Conservation (phyloP, 2,888 invertebrate genomes). For the Branchinecta sandiegonensis region DNA sequence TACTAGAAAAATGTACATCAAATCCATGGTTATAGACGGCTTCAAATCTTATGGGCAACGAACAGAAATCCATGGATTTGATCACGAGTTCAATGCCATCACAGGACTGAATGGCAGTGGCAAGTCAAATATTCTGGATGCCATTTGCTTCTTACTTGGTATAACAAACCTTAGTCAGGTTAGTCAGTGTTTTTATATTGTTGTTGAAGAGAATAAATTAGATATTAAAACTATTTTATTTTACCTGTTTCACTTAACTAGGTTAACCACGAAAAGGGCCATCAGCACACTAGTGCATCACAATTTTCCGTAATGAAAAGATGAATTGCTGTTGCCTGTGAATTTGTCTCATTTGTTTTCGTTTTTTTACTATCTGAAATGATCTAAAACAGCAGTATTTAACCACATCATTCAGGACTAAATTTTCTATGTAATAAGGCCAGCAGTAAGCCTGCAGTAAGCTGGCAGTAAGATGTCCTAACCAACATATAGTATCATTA, state of each 20-base stretch:
- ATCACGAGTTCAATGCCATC: constrained; percentile 90
- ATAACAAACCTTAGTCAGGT: constrained; percentile 83
- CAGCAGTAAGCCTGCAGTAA: no score
- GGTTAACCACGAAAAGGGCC: no score
- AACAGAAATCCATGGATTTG: constrained; percentile 82
- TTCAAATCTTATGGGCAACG: constrained; percentile 94
- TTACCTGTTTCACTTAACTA: background rate
- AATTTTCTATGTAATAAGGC: no score
- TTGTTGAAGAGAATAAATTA: background rate
- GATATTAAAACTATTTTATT: background rate
- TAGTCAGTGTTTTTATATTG: constrained; percentile 33
- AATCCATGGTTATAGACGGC: constrained; percentile 81
- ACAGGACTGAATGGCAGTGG: constrained; percentile 96
- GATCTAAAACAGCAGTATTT: no score
- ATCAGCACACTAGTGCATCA: no score
- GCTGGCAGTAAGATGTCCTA: no score
- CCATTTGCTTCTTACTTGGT: constrained; percentile 93
- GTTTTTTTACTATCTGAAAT: no score
- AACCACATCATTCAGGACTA: no score
- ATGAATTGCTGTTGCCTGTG: no score
- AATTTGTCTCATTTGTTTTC: no score
- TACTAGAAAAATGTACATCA: constrained; percentile 61
- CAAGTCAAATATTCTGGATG: constrained; percentile 92
- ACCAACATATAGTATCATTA: no score
- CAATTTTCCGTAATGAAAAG: no score